A percentile compares a stretch with the other conserved stretches of the same genome.
Conservation (phyloP, 2,113 vertebrate species). For the Bubo blakistoni region DNA sequence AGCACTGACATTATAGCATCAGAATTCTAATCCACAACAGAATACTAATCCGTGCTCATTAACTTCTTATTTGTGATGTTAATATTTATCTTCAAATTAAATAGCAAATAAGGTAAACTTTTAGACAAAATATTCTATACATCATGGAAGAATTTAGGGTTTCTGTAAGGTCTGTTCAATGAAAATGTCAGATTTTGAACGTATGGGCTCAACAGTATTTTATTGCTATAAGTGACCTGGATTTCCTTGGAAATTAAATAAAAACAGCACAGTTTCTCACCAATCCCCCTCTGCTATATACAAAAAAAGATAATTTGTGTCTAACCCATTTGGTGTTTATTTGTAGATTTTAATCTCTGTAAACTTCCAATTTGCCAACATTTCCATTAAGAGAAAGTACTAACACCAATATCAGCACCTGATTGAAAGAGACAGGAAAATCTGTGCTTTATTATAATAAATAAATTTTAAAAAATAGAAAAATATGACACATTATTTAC, state of each 20-base stretch:
- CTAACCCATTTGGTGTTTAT: not conserved
- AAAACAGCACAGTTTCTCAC: not conserved
- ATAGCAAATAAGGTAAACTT: not conserved
- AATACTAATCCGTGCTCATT: constrained; percentile 18
- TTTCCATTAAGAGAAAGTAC: not conserved
- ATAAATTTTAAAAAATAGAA: not conserved
- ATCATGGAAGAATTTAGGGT: not conserved
- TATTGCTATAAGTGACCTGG: not conserved
- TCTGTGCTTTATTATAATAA: not conserved
- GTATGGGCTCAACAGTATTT: not conserved
- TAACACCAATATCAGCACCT: not conserved
- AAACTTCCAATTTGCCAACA: not conserved
- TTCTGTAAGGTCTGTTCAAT: not conserved
- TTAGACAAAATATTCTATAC: not conserved
- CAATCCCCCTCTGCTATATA: accelerated
- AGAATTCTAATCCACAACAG: constrained; percentile 19
- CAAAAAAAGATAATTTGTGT: not conserved
- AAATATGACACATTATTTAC: not conserved
- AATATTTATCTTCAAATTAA: constrained; percentile 8
- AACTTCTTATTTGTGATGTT: constrained; percentile 14
- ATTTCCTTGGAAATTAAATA: not conserved
- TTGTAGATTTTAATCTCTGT: not conserved
- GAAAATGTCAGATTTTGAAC: not conserved
- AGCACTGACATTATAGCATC: not conserved
- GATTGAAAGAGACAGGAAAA: not conserved